Percentiles rank a stretch among this genome's conserved stretches.
Conservation (phyloP, 2,797 vertebrate genomes). For the Babyrousa celebensis region DNA sequence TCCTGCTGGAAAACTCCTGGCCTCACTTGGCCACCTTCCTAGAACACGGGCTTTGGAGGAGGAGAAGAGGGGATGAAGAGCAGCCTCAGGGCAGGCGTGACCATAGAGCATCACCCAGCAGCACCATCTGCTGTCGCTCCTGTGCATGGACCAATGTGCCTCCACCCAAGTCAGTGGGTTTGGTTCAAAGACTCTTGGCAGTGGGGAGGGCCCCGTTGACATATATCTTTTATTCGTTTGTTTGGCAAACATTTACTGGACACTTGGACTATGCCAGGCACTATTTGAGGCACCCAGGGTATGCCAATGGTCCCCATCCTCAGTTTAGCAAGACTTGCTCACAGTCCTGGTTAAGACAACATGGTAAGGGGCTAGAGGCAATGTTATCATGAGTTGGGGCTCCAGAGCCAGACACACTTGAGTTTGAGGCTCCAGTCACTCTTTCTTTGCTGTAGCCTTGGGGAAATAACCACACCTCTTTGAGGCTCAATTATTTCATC, state of each 20-base stretch:
- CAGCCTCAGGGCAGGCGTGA: neutral
- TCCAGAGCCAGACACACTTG: neutral
- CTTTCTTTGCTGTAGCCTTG: neutral
- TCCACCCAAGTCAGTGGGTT: slow-evolving; percentile 20
- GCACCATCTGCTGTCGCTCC: slow-evolving; percentile 69
- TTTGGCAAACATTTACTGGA: neutral
- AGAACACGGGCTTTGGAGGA: neutral
- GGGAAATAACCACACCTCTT: neutral
- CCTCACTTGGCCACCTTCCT: slow-evolving; percentile 55
- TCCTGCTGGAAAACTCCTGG: neutral
- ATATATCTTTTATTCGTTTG: neutral
- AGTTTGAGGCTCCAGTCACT: neutral
- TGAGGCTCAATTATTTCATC: slow-evolving; percentile 1
- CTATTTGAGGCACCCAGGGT: neutral
- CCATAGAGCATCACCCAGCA: neutral
- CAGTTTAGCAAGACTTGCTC: neutral
- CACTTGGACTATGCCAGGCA: neutral
- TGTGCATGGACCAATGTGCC: neutral
- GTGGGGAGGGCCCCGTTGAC: neutral
- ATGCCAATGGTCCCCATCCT: neutral
- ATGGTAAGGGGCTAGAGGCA: neutral
- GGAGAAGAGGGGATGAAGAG: neutral
- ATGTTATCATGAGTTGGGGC: neutral
- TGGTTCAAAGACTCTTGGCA: slow-evolving; percentile 27
- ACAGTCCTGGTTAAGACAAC: neutral